A percentile compares a stretch with the other conserved stretches of the same genome.
Evolutionary conservation across 2,797 vertebrate species (phyloP).

Genomic region (Notolepis coatsorum): DNA sequence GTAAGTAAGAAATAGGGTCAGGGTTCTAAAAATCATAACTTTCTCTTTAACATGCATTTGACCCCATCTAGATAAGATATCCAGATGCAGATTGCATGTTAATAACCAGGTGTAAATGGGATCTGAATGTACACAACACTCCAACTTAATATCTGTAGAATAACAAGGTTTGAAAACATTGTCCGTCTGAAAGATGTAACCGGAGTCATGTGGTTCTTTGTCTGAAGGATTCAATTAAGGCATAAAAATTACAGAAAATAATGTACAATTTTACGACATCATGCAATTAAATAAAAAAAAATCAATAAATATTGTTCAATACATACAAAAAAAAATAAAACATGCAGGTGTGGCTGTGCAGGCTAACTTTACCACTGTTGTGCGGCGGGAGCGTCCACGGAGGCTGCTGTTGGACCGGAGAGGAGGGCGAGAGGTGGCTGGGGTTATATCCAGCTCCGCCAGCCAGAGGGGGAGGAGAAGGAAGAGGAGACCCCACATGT

Average conservation of each 20-base stretch:
- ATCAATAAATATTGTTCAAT: neutral
- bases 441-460: neutral
- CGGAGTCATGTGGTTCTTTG: neutral
- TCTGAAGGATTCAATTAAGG: too few relatives aligned
- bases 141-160: too few relatives aligned
- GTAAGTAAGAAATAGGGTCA: too few relatives aligned
- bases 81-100: too few relatives aligned
- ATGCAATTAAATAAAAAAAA: neutral
- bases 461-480: neutral
- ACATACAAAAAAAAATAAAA: neutral
- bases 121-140: too few relatives aligned
- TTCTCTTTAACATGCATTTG: too few relatives aligned
- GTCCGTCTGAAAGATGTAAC: neutral
- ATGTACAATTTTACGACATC: too few relatives aligned
- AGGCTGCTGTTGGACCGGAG: slow-evolving; percentile 57
- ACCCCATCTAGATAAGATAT: too few relatives aligned
- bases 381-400: slow-evolving; percentile 42
- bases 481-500: slow-evolving; percentile 5
- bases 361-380: slow-evolving; percentile 48
- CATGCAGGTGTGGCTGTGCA: neutral
- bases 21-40: too few relatives aligned
- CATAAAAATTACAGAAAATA: too few relatives aligned
- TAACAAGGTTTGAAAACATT: too few relatives aligned
- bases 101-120: too few relatives aligned
- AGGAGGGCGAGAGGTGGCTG: neutral